Conservation (phyloP, 1,140 invertebrate genomes). For the Heliconius nattereri region DNA sequence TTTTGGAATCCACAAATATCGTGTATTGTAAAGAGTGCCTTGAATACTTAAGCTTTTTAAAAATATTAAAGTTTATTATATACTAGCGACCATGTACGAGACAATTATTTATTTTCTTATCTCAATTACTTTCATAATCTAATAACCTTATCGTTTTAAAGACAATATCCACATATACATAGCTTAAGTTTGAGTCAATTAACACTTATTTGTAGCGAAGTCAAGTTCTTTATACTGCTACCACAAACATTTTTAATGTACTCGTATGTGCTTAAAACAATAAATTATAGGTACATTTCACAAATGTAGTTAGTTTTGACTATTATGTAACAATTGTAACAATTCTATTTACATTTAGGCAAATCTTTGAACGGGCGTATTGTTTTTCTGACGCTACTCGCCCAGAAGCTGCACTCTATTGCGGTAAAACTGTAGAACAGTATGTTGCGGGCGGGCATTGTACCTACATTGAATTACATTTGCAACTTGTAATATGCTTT, state of each 20-base stretch:
- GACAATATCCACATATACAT: neutral
- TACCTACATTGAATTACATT: slow-evolving; percentile 34
- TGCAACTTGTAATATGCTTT: slow-evolving; percentile 36
- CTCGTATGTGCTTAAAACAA: neutral
- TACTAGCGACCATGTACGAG: no score
- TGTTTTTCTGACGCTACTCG: slow-evolving; percentile 14
- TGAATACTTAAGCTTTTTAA: no score
- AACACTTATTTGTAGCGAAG: no score
- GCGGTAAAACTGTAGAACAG: slow-evolving; percentile 34
- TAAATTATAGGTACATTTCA: neutral
- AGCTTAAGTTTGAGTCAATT: no score
- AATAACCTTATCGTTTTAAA: neutral
- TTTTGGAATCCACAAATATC: no score
- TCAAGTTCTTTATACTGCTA: no score
- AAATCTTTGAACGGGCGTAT: neutral
- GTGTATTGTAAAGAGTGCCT: no score
- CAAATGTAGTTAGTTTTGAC: neutral
- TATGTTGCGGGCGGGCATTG: slow-evolving; percentile 26
- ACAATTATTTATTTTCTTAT: no score
- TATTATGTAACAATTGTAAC: neutral
- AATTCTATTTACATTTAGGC: neutral
- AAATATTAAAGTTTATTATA: no score
- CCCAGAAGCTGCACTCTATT: slow-evolving; percentile 18
- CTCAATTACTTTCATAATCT: no score
- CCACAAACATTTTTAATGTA: no score